phyloP scores from a whole-genome alignment of 1,140 invertebrate species.

The Penaeus indicus region DNA sequence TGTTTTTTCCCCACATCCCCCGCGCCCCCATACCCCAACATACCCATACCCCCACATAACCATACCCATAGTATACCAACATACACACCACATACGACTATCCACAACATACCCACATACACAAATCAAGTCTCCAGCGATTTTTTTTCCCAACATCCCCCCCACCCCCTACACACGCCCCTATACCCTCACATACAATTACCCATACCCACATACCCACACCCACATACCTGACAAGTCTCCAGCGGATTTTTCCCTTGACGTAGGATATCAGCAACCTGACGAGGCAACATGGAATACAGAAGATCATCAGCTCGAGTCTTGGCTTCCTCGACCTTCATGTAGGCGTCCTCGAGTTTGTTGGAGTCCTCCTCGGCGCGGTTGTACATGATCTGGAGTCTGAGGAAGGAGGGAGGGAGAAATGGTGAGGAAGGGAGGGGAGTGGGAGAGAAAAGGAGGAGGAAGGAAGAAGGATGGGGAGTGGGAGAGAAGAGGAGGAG shows the following conservation, averaged over 20 bases:
- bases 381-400: slow-evolving; percentile 85
- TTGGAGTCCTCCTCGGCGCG: slow-evolving; percentile 81
- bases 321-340: slow-evolving; percentile 85
- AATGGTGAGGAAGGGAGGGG: neutral
- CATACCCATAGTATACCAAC: no score
- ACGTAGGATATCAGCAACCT: slow-evolving; percentile 80
- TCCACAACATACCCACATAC: neutral
- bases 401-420: slow-evolving; percentile 68
- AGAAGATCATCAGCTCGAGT: slow-evolving; percentile 87
- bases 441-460: neutral
- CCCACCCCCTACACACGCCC: no score
- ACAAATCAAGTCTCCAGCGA: neutral
- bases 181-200: no score
- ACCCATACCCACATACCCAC: no score
- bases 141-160: neutral
- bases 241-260: slow-evolving; percentile 80
- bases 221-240: slow-evolving; percentile 77
- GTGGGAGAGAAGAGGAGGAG: neutral
- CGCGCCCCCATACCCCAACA: no score
- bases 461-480: neutral
- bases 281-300: slow-evolving; percentile 90
- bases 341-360: slow-evolving; percentile 80
- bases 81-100: no score
- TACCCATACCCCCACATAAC: no score
- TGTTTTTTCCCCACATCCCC: no score